Evolutionary conservation across 2,113 vertebrate genomes (phyloP), one percentile per base, ranked within the genome.

Genomic region (Muntiacus reevesi): DNA sequence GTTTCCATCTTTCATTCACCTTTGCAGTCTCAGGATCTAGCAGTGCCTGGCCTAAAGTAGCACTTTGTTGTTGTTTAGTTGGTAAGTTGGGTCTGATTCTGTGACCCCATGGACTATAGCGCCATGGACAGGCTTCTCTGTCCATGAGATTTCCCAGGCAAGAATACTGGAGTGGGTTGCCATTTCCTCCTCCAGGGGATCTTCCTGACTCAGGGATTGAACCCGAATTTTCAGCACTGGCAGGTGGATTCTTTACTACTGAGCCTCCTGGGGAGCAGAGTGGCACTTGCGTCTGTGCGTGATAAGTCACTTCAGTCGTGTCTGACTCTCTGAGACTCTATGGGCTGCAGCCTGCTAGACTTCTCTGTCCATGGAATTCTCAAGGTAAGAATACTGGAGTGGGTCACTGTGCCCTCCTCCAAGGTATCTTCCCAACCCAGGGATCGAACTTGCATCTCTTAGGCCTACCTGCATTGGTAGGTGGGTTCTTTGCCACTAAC

Each of bases 251-350:
- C 67, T 71, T 23, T 71, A 40, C 67, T 10, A 40, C n/a, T 71
- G 67, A 71, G 21, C 19, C 19, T 40, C 19, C 67, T 12, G n/a
- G 67, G 67, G n/a, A 71, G n/a, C 67, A 40, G 67, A 12, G 10
- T 71, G 67, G 67, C n/a, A 40, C 67, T 40, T 74, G 2, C 2
- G 0, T 67, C 10, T 1, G 0, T 71, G n/a, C 0, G 2, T 23
- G 5, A 40, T 74, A 40, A 71, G 19, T 40, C n/a, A 40, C 67
- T 40, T 74, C n/a, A 11, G 67, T 40, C 2, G 1, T 74, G 67
- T 74, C 67, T 74, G 67, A 74, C n/a, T 71, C 19, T 74, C 33
- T 67, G n/a, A 40, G 67, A 74, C n/a, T 23, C 36, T 74, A 21
- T 21, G n/a, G n/a, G 67, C n/a, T 40, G 19, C 67, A 40, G 67